These are phyloP conservation scores for Hirudinaria manillensis DNA, from an alignment of 2,888 invertebrate species.

Conservation along the genomic window DNA sequence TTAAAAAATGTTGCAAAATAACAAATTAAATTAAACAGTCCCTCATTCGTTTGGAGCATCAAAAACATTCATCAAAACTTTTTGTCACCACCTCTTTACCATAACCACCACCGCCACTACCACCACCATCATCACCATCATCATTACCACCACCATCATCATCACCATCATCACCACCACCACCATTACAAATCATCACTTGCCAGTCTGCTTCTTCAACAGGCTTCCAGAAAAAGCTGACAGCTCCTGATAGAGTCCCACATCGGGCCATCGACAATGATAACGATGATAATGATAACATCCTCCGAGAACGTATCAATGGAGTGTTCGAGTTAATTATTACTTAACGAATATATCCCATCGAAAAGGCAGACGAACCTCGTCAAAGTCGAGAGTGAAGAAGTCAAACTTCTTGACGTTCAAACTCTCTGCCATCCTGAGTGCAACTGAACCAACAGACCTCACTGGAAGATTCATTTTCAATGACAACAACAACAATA, in stretches of 20 bases:
- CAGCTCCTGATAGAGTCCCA: conserved; percentile 60
- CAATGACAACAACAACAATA: too few species aligned
- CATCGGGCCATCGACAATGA: background rate
- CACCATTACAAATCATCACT: conserved; percentile 7
- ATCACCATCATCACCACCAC: conserved; percentile 27
- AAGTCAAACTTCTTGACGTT: conserved; percentile 77
- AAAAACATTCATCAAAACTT: background rate
- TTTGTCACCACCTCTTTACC: background rate
- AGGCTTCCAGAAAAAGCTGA: conserved; percentile 81
- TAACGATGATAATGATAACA: background rate
- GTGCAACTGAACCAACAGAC: conserved; percentile 83
- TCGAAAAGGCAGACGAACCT: conserved; percentile 53
- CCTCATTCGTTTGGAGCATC: background rate
- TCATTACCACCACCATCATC: conserved; percentile 28
- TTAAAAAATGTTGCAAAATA: conserved; percentile 40
- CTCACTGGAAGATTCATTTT: conserved; percentile 60
- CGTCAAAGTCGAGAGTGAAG: conserved; percentile 81
- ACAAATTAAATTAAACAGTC: background rate
- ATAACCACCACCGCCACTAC: too few species aligned
- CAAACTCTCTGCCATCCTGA: conserved; percentile 72
- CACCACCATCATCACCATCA: conserved; percentile 21
- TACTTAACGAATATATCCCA: conserved; percentile 1
- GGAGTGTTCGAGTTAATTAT: too few species aligned
- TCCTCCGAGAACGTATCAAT: too few species aligned
- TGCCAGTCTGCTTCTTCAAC: conserved; percentile 68